Conservation (phyloP, 2,888 invertebrate genomes). For the Strigamia crassipes region DNA sequence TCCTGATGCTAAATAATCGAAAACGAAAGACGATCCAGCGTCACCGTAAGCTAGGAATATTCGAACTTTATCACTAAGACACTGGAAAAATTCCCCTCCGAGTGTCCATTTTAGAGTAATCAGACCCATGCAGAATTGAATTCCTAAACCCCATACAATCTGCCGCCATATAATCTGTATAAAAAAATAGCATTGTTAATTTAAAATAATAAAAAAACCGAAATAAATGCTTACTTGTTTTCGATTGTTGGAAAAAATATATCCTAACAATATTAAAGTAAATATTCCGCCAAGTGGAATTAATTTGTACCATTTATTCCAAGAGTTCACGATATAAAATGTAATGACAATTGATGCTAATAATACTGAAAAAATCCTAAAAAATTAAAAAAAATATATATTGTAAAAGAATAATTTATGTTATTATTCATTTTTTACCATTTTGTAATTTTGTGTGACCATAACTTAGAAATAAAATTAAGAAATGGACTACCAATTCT, state of each 20-base stretch:
- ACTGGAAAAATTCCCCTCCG: slow-evolving; percentile 73
- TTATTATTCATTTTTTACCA: slow-evolving; percentile 46
- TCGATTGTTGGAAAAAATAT: slow-evolving; percentile 37
- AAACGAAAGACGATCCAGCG: slow-evolving; percentile 82
- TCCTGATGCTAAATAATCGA: slow-evolving; percentile 64
- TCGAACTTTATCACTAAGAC: slow-evolving; percentile 71
- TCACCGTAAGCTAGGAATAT: slow-evolving; percentile 79
- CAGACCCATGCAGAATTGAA: slow-evolving; percentile 84
- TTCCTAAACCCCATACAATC: slow-evolving; percentile 75
- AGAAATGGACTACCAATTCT: slow-evolving; percentile 50
- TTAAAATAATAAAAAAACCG: not conserved
- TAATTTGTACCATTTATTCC: slow-evolving; percentile 66
- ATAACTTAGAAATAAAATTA: not conserved
- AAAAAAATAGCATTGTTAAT: not conserved
- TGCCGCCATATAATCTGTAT: slow-evolving; percentile 76
- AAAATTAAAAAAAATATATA: not conserved
- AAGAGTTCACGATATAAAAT: slow-evolving; percentile 71
- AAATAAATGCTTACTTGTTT: slow-evolving; percentile 49
- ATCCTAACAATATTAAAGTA: not conserved
- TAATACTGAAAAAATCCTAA: not conserved
- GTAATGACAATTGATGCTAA: slow-evolving; percentile 63
- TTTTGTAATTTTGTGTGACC: not conserved
- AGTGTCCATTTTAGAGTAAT: slow-evolving; percentile 82
- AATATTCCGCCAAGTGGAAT: slow-evolving; percentile 62
- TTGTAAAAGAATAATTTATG: not conserved